Conservation (phyloP, 1,140 invertebrate genomes). For the Heliconius himera region DNA sequence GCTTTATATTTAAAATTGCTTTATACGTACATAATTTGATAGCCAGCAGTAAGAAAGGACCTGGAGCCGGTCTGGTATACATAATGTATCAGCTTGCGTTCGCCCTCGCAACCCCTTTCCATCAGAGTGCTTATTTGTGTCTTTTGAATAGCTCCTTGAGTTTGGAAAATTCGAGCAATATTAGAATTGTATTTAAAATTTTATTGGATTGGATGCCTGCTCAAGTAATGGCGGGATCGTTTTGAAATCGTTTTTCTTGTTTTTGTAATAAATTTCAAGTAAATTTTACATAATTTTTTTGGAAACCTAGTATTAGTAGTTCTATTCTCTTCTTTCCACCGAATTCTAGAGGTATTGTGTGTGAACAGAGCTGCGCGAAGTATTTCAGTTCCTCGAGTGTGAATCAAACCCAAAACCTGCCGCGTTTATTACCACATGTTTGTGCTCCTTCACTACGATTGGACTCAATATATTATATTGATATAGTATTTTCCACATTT, state of each 20-base stretch:
- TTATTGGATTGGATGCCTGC: neutral
- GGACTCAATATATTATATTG: too few relatives aligned
- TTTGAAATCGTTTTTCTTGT: neutral
- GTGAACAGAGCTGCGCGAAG: too few relatives aligned
- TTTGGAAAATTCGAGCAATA: neutral
- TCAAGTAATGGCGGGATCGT: neutral
- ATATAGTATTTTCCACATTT: too few relatives aligned
- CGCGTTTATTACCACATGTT: too few relatives aligned
- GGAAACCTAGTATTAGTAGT: too few relatives aligned
- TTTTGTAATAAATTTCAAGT: too few relatives aligned
- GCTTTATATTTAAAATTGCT: conserved; percentile 23
- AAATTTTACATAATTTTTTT: too few relatives aligned
- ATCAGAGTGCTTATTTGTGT: conserved; percentile 21
- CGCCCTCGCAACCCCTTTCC: conserved; percentile 17
- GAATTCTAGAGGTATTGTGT: too few relatives aligned
- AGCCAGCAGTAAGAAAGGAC: conserved; percentile 18
- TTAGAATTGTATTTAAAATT: neutral
- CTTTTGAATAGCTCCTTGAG: conserved; percentile 16
- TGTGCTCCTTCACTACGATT: too few relatives aligned
- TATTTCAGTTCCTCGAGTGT: too few relatives aligned
- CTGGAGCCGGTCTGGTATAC: conserved; percentile 15
- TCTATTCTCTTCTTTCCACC: too few relatives aligned
- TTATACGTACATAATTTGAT: conserved; percentile 23
- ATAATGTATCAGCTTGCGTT: conserved; percentile 27
- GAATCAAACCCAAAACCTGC: too few relatives aligned